Base-by-base conservation (phyloP, 2,113 vertebrate genomes). In the Poeciliopsis prolifica region DNA sequence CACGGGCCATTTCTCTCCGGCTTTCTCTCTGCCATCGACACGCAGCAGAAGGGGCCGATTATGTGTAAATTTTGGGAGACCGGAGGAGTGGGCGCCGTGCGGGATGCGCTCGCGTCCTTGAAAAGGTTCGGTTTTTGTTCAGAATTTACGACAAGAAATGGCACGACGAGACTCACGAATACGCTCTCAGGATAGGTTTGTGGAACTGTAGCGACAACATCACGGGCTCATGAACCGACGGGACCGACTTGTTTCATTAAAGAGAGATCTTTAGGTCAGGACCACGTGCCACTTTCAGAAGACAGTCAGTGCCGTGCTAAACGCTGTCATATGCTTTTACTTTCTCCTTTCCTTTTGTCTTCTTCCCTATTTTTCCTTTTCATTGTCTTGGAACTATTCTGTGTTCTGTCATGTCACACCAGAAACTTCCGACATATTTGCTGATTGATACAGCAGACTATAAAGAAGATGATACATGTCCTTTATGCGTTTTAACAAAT, bases 71-170 rank as follows among this genome's bases (percentile, higher is more conserved):
- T 35, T 78, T 33, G 0, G 30, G 44, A 81, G 80, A 68, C 70
- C 24, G 77, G 77, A 17, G 60, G 29, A 40, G 22, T 82, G 80
- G 75, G 72, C 83, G 87, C 67, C 83, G 74, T 70, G 48, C 65
- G 76, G 26, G 66, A 37, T 68, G 78, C 69, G 80, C 80, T 85
- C 85, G 86, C 86, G 76, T 84, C 79, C 90, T 93, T 89, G 77
- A 94, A 93, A 92, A 87, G 89, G 73, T 90, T 87, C 60, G 65
- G 91, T 92, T 93, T 94, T 95, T 94, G 94, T 93, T 94, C 83
- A 92, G 5, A 93, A 93, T 93, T 91, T 95, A 94, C 91, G 93
- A 94, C 94, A 94, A 94, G 71, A 72, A 92, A 93, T 92, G 90
- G 86, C 92, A 91, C 88, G 92, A 93, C 89, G 83, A 81, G 94